Base-by-base conservation (phyloP, 2,888 invertebrate species). In the Megastigmus dorsalis region DNA sequence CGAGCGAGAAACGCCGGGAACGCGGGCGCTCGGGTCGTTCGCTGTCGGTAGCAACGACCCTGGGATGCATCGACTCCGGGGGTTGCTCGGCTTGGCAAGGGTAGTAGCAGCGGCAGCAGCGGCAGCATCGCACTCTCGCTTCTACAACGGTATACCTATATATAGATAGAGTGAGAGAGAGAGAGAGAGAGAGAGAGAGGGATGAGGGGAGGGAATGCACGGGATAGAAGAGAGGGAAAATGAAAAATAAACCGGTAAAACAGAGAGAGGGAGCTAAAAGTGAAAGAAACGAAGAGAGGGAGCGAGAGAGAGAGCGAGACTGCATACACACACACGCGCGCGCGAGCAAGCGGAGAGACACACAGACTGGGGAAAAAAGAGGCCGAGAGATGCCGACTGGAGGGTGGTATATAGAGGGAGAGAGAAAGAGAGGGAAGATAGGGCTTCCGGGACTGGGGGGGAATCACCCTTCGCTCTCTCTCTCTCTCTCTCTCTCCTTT, bases 41-140 rank as follows among this genome's bases (percentile, higher is more conserved):
- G 85, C 84, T 86, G 86, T 84, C 85, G 87, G 87, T 87, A 87
- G 87, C 87, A 87, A 87, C 87, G 87, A 87, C 86, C 87, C 87
- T 86, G 87, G 74, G 86, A 87, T 87, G 86, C 87, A 87, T 87
- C 86, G 86, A 86, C 87, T 87, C 86, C 86, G 86, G 86, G 87
- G 85, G 85, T 84, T 84, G 85, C 84, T 82, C 82, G 83, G 80
- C 83, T 83, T 84, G 80, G 81, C 79, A 66, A 70, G 54, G 71
- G 69, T 52, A 38, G 52, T 36, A 28, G 38, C 59, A 30, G 38
- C 38, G 55, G 57, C 38, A 57, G 57, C 13, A 28, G 52, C 7
- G 13, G 33, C 15, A 33, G 54, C 13, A 18, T 30, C 28, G n/a
- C n/a, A n/a, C n/a, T n/a, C n/a, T n/a, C n/a, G n/a, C n/a, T n/a